Evolutionary conservation across 2,888 invertebrate species (phyloP).

Genomic region (Blomia tropicalis): DNA sequence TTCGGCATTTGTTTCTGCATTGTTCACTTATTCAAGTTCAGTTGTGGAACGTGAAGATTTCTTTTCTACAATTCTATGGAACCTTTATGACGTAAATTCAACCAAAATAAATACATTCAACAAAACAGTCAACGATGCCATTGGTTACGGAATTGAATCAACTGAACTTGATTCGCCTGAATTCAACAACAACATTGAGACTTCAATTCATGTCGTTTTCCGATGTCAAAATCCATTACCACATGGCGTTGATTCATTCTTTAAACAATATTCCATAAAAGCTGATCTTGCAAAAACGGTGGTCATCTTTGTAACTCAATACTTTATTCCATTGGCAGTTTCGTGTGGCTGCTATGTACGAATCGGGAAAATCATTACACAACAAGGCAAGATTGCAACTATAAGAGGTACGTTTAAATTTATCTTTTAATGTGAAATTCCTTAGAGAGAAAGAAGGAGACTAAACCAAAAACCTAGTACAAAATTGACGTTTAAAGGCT

Average conservation of each 20-base stretch:
- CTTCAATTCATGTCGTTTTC: neutral
- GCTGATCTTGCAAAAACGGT: neutral
- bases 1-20: constrained; percentile 24
- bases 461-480: too few relatives aligned
- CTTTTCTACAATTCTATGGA: neutral
- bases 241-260: neutral
- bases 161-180: neutral
- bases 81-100: neutral
- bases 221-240: constrained; percentile 4
- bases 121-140: neutral
- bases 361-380: constrained; percentile 17
- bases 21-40: constrained; percentile 9
- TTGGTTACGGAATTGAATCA: neutral
- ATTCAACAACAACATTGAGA: neutral
- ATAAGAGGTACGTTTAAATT: constrained; percentile 16
- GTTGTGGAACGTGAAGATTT: neutral
- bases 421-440: too few relatives aligned
- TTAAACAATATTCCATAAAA: neutral
- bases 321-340: constrained; percentile 20
- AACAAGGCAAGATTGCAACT: constrained; percentile 17
- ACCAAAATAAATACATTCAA: neutral
- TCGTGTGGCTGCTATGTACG: neutral
- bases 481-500: too few relatives aligned
- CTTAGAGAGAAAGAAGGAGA: neutral
- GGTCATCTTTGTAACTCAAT: constrained; percentile 18